These are phyloP conservation scores for Vombatus ursinus DNA, from an alignment of 2,113 vertebrate genomes.

Conservation along the genomic window DNA sequence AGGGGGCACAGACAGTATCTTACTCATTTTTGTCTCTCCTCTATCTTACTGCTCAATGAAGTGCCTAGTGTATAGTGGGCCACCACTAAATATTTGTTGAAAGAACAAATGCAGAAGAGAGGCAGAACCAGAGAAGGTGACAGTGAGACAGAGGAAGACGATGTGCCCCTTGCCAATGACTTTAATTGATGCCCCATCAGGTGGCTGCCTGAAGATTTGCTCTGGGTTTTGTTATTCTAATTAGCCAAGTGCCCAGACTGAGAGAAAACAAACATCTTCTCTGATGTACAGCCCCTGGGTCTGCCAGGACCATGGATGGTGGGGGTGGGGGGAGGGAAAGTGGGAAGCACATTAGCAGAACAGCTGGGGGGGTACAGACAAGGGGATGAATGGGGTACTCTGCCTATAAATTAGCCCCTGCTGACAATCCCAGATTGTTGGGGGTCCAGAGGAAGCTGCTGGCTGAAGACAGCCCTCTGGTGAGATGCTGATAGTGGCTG, in stretches of 20 bases:
- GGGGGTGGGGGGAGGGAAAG: not conserved
- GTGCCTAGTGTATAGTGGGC: not conserved
- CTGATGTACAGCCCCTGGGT: slow-evolving; percentile 36
- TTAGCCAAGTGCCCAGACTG: slow-evolving; percentile 69
- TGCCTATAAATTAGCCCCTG: not conserved
- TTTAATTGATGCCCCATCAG: slow-evolving; percentile 80
- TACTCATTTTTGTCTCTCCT: slow-evolving; percentile 28
- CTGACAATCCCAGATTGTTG: not conserved
- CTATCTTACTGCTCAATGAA: not conserved
- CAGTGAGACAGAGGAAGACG: not conserved
- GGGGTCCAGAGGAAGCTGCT: not conserved
- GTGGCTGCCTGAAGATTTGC: slow-evolving; percentile 79
- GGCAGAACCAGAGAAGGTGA: slow-evolving; percentile 40
- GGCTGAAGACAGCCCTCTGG: not conserved
- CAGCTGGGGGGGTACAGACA: not conserved
- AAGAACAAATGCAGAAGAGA: slow-evolving; percentile 1
- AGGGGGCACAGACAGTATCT: not conserved
- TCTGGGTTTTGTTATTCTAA: slow-evolving; percentile 80
- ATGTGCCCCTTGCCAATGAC: slow-evolving; percentile 57
- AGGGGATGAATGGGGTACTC: not conserved
- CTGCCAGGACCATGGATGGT: slow-evolving; percentile 26
- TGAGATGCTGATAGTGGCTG: not conserved
- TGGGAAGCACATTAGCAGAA: slow-evolving; percentile 46
- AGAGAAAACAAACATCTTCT: slow-evolving; percentile 72
- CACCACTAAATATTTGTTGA: slow-evolving; percentile 15